Percentiles rank a stretch among this genome's conserved stretches.
Conservation (phyloP, 2,888 invertebrate species). For the Dolichomitus sp. region DNA sequence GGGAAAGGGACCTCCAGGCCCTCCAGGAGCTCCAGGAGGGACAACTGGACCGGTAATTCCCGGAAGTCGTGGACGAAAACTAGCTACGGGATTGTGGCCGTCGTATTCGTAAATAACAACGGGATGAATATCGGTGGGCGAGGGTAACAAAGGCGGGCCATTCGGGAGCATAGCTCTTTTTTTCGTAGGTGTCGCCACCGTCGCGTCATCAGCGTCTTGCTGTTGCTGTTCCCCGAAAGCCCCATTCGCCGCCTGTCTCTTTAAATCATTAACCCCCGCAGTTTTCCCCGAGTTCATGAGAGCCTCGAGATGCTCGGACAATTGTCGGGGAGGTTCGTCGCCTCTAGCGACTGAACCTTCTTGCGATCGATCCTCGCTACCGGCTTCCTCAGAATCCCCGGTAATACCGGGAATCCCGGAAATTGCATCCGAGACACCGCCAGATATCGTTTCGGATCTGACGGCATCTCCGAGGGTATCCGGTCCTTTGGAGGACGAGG, state of each 20-base stretch:
- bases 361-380: conserved; percentile 61
- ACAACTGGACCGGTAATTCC: conserved; percentile 64
- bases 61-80: conserved; percentile 60
- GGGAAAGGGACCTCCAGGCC: conserved; percentile 76
- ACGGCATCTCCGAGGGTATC: conserved; percentile 10
- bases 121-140: conserved; percentile 72
- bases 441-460: neutral
- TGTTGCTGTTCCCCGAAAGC: conserved; percentile 67
- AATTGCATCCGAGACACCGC: conserved; percentile 3
- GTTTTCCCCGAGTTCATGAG: conserved; percentile 74
- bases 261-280: conserved; percentile 72
- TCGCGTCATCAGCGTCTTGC: conserved; percentile 65
- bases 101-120: conserved; percentile 78
- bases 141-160: conserved; percentile 72
- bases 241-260: conserved; percentile 76
- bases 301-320: conserved; percentile 79
- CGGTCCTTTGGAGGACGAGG: neutral
- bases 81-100: conserved; percentile 54
- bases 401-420: conserved; percentile 6
- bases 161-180: conserved; percentile 74
- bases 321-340: conserved; percentile 75
- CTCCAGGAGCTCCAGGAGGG: conserved; percentile 26
- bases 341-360: conserved; percentile 58
- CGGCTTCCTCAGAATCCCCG: conserved; percentile 53
- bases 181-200: conserved; percentile 61